phyloP scores from a whole-genome alignment of 2,797 vertebrate genomes.

The Prunella strophiata region DNA sequence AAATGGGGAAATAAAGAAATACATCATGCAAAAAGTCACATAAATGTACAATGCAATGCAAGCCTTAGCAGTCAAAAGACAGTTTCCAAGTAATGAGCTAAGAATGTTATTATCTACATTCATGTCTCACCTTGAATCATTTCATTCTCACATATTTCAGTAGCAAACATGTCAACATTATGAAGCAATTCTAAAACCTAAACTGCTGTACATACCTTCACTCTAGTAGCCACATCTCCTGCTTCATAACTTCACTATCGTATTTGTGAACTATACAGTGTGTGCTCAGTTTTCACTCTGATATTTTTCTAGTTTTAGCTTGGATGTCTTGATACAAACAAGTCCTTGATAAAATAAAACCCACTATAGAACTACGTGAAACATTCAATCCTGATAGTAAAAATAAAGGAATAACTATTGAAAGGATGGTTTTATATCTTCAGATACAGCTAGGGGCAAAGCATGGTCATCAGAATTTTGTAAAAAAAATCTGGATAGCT shows the following conservation, averaged over 20 bases:
- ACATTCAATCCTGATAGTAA: slow-evolving; percentile 2
- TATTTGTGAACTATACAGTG: background rate
- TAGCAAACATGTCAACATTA: background rate
- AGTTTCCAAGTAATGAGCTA: background rate
- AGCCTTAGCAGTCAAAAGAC: background rate
- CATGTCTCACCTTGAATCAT: background rate
- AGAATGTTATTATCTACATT: background rate
- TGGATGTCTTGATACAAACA: background rate
- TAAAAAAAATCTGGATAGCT: slow-evolving; percentile 59
- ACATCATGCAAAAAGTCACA: background rate
- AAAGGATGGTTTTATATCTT: slow-evolving; percentile 48
- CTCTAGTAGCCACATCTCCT: slow-evolving; percentile 18
- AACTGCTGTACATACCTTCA: slow-evolving; percentile 59
- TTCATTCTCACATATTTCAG: background rate
- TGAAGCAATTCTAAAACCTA: background rate
- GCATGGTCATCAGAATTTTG: slow-evolving; percentile 52
- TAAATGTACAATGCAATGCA: background rate
- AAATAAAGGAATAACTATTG: slow-evolving; percentile 58
- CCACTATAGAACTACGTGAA: background rate
- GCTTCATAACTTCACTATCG: background rate
- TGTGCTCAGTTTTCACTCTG: background rate
- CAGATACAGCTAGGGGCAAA: slow-evolving; percentile 56
- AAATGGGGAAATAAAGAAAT: slow-evolving; percentile 13
- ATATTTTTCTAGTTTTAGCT: slow-evolving; percentile 4
- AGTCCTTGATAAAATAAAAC: slow-evolving; percentile 20